Percentiles rank a stretch among this genome's conserved stretches.
Conservation (phyloP, 2,113 vertebrate species). For the Scartelaos histophorus region DNA sequence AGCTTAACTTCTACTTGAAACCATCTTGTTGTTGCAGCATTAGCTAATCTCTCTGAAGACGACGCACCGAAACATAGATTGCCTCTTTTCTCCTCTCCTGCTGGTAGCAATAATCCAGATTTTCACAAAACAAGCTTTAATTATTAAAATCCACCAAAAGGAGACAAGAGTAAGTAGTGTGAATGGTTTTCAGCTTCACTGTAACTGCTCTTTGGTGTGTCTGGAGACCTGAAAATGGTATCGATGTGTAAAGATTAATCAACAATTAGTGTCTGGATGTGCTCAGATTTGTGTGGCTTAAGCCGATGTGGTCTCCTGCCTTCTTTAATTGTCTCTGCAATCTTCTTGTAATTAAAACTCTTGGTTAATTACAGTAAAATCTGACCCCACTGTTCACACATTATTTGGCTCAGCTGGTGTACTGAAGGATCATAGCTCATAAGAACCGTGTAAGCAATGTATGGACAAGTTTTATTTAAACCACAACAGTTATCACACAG, state of each 20-base stretch:
- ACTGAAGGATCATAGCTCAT: neutral
- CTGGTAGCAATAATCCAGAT: constrained; percentile 38
- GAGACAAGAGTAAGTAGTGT: constrained; percentile 3
- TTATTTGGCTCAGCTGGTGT: constrained; percentile 23
- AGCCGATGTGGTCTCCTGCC: constrained; percentile 31
- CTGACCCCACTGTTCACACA: constrained; percentile 28
- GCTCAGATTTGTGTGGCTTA: constrained; percentile 15
- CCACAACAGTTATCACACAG: no score
- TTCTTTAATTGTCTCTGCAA: constrained; percentile 60
- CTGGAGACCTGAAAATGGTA: constrained; percentile 4
- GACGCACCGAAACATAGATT: constrained; percentile 55
- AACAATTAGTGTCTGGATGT: constrained; percentile 42
- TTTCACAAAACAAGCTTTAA: constrained; percentile 32
- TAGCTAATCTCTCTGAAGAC: constrained; percentile 64
- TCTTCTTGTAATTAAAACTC: constrained; percentile 62
- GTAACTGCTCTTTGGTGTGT: neutral
- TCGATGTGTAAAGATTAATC: constrained; percentile 53
- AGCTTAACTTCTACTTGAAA: constrained; percentile 29
- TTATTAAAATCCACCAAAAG: constrained; percentile 26
- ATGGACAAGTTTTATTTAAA: neutral
- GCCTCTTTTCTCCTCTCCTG: constrained; percentile 17
- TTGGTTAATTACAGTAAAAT: constrained; percentile 48
- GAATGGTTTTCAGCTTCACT: constrained; percentile 16
- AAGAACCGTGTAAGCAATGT: neutral
- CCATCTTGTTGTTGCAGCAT: constrained; percentile 36